Conservation (phyloP, 2,113 vertebrate species). For the Plecturocebus donacophilus region DNA sequence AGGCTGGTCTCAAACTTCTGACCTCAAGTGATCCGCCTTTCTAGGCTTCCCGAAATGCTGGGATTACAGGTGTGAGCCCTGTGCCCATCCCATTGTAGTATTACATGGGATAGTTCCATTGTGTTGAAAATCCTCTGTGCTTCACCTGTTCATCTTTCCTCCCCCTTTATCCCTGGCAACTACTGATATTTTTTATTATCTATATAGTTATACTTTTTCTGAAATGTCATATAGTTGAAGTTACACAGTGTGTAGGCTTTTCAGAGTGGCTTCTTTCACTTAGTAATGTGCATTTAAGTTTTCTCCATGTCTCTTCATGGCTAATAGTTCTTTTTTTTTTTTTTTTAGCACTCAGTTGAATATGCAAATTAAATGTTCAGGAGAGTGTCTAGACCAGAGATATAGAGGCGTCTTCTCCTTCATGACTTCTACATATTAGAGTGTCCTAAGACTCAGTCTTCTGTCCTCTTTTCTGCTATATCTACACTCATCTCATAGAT, state of each 20-base stretch:
- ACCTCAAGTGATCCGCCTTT: no score
- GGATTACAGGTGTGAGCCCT: no score
- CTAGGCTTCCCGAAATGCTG: no score
- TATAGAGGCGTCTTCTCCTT: neutral
- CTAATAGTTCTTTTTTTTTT: neutral
- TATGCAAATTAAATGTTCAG: neutral
- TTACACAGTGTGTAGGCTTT: neutral
- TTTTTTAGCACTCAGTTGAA: neutral
- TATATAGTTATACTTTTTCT: no score
- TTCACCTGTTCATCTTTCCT: no score
- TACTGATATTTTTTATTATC: no score
- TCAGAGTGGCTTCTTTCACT: neutral
- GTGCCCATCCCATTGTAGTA: no score
- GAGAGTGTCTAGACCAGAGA: neutral
- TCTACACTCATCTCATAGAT: neutral
- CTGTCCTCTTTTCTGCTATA: neutral
- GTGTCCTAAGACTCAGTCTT: neutral
- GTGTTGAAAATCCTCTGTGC: no score
- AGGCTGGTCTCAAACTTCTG: no score
- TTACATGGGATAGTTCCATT: no score
- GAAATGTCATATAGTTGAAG: neutral
- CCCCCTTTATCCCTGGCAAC: no score
- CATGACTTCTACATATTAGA: neutral
- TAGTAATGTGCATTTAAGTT: neutral
- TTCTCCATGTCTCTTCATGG: neutral